Evolutionary conservation across 2,113 vertebrate genomes (phyloP).

Genomic region (Platanista minor): DNA sequence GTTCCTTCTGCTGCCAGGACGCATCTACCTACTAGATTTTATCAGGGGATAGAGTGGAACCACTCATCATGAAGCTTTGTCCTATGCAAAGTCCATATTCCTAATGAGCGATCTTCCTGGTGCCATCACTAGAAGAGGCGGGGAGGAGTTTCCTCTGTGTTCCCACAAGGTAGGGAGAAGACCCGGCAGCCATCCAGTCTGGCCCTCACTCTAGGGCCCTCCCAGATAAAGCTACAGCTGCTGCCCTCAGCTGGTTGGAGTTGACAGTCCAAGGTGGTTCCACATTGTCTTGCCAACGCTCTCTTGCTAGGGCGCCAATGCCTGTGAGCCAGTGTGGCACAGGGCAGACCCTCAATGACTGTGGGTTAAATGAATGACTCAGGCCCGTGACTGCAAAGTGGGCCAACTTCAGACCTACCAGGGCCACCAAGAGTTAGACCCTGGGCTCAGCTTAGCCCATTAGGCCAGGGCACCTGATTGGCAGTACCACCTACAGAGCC

Average conservation of each 20-base stretch:
- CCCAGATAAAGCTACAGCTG: rapidly evolving
- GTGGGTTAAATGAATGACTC: background rate
- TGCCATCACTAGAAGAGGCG: background rate
- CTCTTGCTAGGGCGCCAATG: background rate
- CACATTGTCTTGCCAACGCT: background rate
- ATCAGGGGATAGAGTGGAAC: background rate
- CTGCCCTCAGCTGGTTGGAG: background rate
- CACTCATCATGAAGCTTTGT: background rate
- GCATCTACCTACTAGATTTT: slow-evolving; percentile 15
- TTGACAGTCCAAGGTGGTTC: background rate
- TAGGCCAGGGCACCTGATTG: background rate
- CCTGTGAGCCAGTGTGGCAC: background rate
- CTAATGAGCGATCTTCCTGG: background rate
- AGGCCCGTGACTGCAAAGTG: background rate
- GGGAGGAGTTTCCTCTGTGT: no score
- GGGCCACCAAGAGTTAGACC: background rate
- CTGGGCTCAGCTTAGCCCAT: background rate
- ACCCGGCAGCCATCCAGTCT: rapidly evolving
- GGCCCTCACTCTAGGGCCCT: background rate
- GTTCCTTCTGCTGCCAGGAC: slow-evolving; percentile 38
- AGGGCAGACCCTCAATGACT: background rate
- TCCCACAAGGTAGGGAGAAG: background rate
- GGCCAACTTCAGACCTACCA: background rate
- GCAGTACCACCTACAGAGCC: background rate
- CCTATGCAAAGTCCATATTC: background rate